Evolutionary conservation across 1,140 invertebrate species (phyloP).

Genomic region (Helicoverpa zea): DNA sequence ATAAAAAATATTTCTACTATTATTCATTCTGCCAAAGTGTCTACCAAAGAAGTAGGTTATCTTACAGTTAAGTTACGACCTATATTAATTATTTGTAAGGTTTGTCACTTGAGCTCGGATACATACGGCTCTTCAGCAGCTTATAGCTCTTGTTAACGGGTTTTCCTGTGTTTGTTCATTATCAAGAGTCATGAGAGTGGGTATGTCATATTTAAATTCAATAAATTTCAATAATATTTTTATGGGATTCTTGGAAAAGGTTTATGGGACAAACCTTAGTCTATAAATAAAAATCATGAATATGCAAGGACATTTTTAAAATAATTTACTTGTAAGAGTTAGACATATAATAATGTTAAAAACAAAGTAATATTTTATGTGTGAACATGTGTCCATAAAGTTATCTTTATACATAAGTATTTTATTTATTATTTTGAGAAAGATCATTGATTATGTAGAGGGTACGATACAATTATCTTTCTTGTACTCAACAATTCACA

Average conservation of each 20-base stretch:
- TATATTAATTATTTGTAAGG: background rate
- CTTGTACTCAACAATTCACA: slow-evolving; percentile 9
- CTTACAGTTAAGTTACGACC: slow-evolving; percentile 2
- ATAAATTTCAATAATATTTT: too few relatives aligned
- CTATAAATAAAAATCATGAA: background rate
- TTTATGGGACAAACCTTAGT: background rate
- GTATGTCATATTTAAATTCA: too few relatives aligned
- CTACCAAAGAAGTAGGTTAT: slow-evolving; percentile 13
- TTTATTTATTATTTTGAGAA: slow-evolving; percentile 10
- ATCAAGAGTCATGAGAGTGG: background rate
- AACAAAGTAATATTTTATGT: background rate
- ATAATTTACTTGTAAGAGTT: background rate
- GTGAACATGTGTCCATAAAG: background rate
- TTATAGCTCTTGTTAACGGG: too few relatives aligned
- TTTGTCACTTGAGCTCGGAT: background rate
- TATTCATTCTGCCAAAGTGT: slow-evolving; percentile 4
- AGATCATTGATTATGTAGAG: background rate
- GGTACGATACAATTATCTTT: too few relatives aligned
- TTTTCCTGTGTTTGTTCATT: background rate
- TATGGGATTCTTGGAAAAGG: background rate
- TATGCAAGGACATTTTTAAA: too few relatives aligned
- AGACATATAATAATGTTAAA: background rate
- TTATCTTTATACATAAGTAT: background rate
- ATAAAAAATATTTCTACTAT: background rate
- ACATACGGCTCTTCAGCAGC: too few relatives aligned